Conservation (phyloP, 2,797 vertebrate genomes). For the Fundulus diaphanus region DNA sequence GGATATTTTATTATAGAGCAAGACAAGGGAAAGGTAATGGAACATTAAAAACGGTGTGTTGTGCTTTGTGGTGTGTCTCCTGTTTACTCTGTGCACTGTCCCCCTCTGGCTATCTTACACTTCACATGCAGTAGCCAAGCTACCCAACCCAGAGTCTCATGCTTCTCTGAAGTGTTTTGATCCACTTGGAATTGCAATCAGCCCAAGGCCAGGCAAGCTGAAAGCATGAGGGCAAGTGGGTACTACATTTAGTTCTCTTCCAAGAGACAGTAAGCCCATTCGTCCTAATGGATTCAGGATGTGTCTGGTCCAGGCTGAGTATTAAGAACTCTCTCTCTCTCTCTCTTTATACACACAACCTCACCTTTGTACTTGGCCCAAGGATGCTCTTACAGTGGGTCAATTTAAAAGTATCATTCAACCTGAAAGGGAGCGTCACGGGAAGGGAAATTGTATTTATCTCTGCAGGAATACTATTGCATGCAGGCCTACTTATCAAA, state of each 20-base stretch:
- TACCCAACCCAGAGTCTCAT: constrained; percentile 29
- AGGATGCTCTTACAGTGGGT: constrained; percentile 61
- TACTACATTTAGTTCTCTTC: constrained; percentile 60
- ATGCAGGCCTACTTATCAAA: constrained; percentile 9
- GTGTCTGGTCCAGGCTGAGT: constrained; percentile 47
- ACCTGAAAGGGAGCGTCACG: constrained; percentile 46
- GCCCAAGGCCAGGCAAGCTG: constrained; percentile 65
- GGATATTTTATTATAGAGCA: constrained; percentile 25
- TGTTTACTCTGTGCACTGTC: constrained; percentile 51
- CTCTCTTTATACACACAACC: constrained; percentile 46
- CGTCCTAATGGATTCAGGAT: constrained; percentile 71
- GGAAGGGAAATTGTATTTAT: constrained; percentile 54
- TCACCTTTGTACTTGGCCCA: constrained; percentile 63
- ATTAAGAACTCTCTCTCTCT: constrained; percentile 63
- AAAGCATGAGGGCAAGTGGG: constrained; percentile 57
- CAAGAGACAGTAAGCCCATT: constrained; percentile 55
- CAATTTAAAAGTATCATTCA: constrained; percentile 59
- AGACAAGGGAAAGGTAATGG: constrained; percentile 32
- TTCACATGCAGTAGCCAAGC: constrained; percentile 37
- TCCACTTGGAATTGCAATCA: constrained; percentile 52
- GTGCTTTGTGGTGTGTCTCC: constrained; percentile 41
- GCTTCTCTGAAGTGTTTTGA: constrained; percentile 56
- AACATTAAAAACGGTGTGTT: constrained; percentile 13
- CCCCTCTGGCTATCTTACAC: constrained; percentile 54
- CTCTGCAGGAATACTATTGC: constrained; percentile 26